Evolutionary conservation across 1,140 invertebrate genomes (phyloP).

Genomic region (Bombus pyrosoma): DNA sequence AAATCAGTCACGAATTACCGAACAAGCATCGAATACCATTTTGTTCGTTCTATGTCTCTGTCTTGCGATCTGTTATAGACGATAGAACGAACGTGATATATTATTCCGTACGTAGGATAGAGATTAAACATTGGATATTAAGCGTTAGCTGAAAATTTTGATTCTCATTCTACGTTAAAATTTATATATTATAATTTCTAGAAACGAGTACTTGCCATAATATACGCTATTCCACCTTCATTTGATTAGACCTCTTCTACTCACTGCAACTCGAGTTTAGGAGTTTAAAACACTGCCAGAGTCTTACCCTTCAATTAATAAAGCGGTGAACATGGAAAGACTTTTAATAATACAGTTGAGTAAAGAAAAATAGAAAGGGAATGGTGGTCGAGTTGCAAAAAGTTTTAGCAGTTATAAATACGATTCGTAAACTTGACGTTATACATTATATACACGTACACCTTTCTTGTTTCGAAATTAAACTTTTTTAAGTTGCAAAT

Average conservation of each 20-base stretch:
- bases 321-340: slow-evolving; percentile 13
- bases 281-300: not conserved
- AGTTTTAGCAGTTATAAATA: not conserved
- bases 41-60: not conserved
- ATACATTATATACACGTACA: not conserved
- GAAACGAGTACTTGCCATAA: not conserved
- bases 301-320: slow-evolving; percentile 22
- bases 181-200: not conserved
- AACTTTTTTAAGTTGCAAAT: not conserved
- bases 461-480: not conserved
- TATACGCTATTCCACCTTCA: not conserved
- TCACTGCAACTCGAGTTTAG: not conserved
- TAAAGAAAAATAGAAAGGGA: not conserved
- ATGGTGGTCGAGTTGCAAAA: not conserved
- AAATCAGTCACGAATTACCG: not conserved
- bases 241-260: not conserved
- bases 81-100: too few species aligned
- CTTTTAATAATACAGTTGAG: slow-evolving; percentile 1
- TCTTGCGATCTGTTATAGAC: too few species aligned
- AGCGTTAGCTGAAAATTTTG: not conserved
- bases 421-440: not conserved
- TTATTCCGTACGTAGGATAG: not conserved
- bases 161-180: not conserved
- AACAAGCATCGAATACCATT: not conserved
- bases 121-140: not conserved